Evolutionary conservation across 1,140 invertebrate genomes (phyloP), one percentile per base, ranked within the genome.

Genomic region (Heterodera schachtii): DNA sequence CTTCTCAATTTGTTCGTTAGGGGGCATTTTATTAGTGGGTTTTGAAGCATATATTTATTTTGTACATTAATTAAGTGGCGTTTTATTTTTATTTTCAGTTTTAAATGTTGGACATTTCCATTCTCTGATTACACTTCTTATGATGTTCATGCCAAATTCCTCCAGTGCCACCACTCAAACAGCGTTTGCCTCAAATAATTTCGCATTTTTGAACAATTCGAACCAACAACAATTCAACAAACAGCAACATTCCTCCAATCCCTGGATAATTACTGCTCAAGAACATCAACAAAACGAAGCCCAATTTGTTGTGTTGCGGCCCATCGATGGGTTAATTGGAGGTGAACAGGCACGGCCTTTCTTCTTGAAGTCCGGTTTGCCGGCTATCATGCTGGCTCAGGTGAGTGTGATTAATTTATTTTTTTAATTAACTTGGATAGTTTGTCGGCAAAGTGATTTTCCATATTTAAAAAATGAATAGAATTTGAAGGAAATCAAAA

Each of bases 381-480:
- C 74, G 16, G 47, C 85, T 43, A 66, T 81, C n/a, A 66, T 84
- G 73, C 79, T 86, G 64, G 85, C 97, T 6, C 92, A 96, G 3
- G 95, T 98, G 85, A 97, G 97, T 43, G 94, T 98, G 90, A 96
- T 97, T n/a, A 98, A 98, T 90, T 90, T 31, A 31, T 0, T 31
- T 31, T 31, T 31, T 31, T 31, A 31, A 31, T 31, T 31, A 31
- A 31, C 0, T 31, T 31, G 31, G 31, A 1, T 31, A 31, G 31
- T 31, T 31, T 31, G 31, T 31, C 31, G 31, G 31, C 31, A 31
- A 31, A 31, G 31, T 31, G 31, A 31, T 31, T 31, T 31, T 31
- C 31, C 31, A 31, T 31, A 31, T 31, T 31, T 31, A 31, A 31
- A 31, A 31, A 31, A 31, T 0, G 31, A 31, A n/a, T n/a, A n/a